A percentile compares a stretch with the other conserved stretches of the same genome.
These are phyloP conservation scores for Leptinotarsa rubiginosa DNA, from an alignment of 2,888 invertebrate genomes.

Conservation along the genomic window DNA sequence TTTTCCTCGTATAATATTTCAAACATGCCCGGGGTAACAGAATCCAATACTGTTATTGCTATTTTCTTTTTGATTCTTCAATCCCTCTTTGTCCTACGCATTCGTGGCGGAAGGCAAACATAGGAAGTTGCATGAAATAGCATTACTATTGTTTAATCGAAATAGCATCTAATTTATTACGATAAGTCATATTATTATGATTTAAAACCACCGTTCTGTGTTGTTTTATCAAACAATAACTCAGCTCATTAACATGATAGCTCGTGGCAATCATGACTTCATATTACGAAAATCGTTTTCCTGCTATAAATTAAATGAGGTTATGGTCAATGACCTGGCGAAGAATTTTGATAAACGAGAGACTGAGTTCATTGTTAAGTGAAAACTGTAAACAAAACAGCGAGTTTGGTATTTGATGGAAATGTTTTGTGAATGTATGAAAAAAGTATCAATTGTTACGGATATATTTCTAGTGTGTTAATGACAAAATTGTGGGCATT, in stretches of 20 bases:
- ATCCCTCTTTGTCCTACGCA: slow-evolving; percentile 12
- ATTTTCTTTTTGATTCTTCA: neutral
- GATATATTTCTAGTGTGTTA: no score
- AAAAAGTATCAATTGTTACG: no score
- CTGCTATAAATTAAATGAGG: slow-evolving; percentile 16
- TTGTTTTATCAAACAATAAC: slow-evolving; percentile 40
- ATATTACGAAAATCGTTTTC: slow-evolving; percentile 15
- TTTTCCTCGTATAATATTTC: neutral
- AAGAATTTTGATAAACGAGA: neutral
- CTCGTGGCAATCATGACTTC: slow-evolving; percentile 37
- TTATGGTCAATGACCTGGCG: slow-evolving; percentile 6
- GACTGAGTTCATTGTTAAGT: neutral
- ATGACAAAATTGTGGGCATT: no score
- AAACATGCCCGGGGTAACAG: neutral
- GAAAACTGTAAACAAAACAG: neutral
- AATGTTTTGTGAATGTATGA: neutral
- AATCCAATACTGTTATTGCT: slow-evolving; percentile 7
- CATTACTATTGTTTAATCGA: slow-evolving; percentile 35
- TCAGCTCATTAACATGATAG: slow-evolving; percentile 36
- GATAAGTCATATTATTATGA: slow-evolving; percentile 40
- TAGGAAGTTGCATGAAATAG: slow-evolving; percentile 32
- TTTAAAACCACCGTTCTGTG: slow-evolving; percentile 20
- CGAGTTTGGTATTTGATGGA: neutral
- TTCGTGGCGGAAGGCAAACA: slow-evolving; percentile 23
- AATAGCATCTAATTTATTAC: slow-evolving; percentile 37